Base-by-base conservation (phyloP, 2,888 invertebrate species). In the Acanthopleura granulata region DNA sequence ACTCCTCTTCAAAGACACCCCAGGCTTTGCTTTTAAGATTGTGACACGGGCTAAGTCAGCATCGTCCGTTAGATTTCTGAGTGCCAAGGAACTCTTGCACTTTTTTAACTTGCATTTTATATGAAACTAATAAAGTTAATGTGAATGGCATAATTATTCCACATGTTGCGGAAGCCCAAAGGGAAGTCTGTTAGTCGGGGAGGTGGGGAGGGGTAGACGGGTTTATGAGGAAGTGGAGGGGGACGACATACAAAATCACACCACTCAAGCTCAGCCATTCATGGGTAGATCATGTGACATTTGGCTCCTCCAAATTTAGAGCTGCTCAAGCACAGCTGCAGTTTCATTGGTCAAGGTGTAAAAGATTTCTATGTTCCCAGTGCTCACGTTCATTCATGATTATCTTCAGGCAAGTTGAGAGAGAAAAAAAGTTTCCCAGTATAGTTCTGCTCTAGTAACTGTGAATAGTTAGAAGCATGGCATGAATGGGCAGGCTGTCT, bases 241-340 rank as follows among this genome's bases (percentile, higher is more conserved):
- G 22, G n/a, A 57, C 22, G 3, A n/a, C n/a, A 18, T 1, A 18
- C 18, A 57, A 66, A 66, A 15, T 66, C 66, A 66, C 66, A 66
- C 66, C 66, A 66, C 66, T 66, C 25, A 12, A 16, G 6, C 29
- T 6, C 66, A 66, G 66, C 71, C 50, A 71, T 71, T 71, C 71
- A 71, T 71, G 9, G 40, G 6, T 12, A 14, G 49, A n/a, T 71
- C 71, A 71, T 40, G 40, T 40, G 71, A 40, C 1, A 30, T 25
- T 69, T 30, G n/a, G 22, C 71, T 49, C 69, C 25, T 49, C 50
- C 49, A 71, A 71, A 71, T 71, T 49, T 18, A 49, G 71, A 71
- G 15, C 49, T 27, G 22, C 29, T 66, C 25, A 27, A 3, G 4
- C 66, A 22, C 66, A 66, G 25, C 16, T 27, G 66, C 22, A 6